These are phyloP conservation scores for Amphipoea lucens DNA, from an alignment of 2,888 invertebrate genomes.

Conservation along the genomic window DNA sequence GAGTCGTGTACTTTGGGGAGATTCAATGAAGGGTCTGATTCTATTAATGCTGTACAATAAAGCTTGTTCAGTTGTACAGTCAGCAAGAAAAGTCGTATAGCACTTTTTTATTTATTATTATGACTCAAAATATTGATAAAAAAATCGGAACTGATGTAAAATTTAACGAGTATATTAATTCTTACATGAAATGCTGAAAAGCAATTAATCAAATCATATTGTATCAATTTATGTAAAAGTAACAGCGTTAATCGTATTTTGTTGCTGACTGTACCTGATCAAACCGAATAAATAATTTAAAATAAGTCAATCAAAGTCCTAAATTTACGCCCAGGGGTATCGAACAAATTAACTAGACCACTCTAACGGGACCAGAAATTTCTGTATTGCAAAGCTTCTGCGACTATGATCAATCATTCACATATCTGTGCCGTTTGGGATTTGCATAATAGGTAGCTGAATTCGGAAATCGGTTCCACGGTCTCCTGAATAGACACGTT, in stretches of 20 bases:
- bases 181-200: neutral
- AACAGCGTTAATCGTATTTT: neutral
- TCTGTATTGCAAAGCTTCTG: slow-evolving; percentile 7
- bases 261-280: neutral
- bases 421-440: slow-evolving; percentile 11
- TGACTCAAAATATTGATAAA: neutral
- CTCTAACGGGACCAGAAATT: neutral
- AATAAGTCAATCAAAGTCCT: neutral
- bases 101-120: neutral
- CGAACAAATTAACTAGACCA: slow-evolving; percentile 12
- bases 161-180: neutral
- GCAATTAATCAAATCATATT: neutral
- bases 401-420: slow-evolving; percentile 42
- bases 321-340: neutral
- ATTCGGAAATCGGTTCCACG: slow-evolving; percentile 27
- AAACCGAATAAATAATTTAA: neutral
- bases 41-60: slow-evolving; percentile 9
- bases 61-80: neutral
- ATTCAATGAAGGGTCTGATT: slow-evolving; percentile 14
- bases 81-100: neutral
- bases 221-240: neutral
- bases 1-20: slow-evolving; percentile 5
- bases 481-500: neutral
- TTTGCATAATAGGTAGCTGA: neutral
- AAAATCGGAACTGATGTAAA: neutral